These are phyloP conservation scores for Operophtera brumata DNA, from an alignment of 2,888 invertebrate species.

Conservation along the genomic window DNA sequence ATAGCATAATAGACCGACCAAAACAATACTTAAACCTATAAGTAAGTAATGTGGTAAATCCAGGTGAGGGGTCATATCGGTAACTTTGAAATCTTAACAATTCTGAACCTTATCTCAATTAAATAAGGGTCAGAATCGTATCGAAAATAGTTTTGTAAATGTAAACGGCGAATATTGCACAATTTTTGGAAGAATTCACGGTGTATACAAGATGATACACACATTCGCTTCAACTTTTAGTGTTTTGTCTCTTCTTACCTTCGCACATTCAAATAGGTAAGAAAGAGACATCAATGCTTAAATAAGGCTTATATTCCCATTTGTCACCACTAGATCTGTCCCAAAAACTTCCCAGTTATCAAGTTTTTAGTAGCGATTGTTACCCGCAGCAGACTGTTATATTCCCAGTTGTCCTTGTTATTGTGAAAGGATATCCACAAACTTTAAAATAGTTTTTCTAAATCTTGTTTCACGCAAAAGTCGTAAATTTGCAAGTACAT, in stretches of 20 bases:
- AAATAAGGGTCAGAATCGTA: neutral
- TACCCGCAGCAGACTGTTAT: too few species aligned
- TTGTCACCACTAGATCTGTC: too few species aligned
- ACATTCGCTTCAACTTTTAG: neutral
- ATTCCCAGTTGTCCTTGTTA: too few species aligned
- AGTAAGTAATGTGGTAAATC: neutral
- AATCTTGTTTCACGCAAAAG: too few species aligned
- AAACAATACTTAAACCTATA: neutral
- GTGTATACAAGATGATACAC: conserved; percentile 4
- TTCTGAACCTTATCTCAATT: neutral
- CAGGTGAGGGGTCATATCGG: neutral
- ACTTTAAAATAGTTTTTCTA: too few species aligned
- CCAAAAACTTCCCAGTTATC: too few species aligned
- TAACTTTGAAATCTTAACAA: neutral
- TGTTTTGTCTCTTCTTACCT: neutral
- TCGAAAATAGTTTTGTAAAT: neutral
- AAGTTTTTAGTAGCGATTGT: too few species aligned
- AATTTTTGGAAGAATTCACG: conserved; percentile 11
- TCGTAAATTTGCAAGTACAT: too few species aligned
- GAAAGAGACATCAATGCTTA: neutral
- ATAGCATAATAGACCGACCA: neutral
- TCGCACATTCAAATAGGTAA: neutral
- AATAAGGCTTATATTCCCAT: too few species aligned
- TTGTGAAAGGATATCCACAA: too few species aligned
- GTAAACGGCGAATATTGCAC: neutral